Conservation (phyloP, 23 tunicate genomes). For the Halocynthia roretzi region DNA sequence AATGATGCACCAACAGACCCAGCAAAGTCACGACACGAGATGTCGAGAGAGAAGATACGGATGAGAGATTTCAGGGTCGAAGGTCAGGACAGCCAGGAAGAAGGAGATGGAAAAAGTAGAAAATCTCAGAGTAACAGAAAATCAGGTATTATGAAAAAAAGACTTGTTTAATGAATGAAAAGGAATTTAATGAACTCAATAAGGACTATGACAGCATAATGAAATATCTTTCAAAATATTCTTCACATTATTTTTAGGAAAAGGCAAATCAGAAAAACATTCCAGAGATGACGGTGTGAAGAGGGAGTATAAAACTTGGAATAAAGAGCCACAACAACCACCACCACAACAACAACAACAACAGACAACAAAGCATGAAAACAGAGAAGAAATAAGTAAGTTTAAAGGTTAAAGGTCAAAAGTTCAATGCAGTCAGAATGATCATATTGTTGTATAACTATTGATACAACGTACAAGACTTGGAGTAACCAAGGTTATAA, state of each 20-base stretch:
- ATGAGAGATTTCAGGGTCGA: constrained; percentile 71
- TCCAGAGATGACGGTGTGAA: constrained; percentile 2
- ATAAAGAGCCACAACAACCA: constrained; percentile 26
- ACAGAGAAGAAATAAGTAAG: neutral
- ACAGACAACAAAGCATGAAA: neutral
- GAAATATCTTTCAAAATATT: too few species aligned
- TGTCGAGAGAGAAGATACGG: constrained; percentile 37
- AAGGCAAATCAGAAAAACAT: constrained; percentile 2
- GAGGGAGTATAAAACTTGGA: constrained; percentile 17
- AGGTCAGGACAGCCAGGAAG: neutral
- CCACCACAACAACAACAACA: constrained; percentile 24
- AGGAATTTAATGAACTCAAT: too few species aligned
- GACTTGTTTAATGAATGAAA: too few species aligned
- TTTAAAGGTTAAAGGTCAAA: neutral
- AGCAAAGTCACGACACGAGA: constrained; percentile 32
- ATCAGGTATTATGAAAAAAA: neutral
- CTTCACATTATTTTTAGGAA: constrained; percentile 5
- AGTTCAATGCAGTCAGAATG: neutral
- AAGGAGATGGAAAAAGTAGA: neutral
- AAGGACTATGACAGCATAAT: too few species aligned
- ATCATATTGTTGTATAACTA: neutral
- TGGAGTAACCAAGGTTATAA: too few species aligned
- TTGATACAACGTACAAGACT: neutral
- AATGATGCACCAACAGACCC: constrained; percentile 28
- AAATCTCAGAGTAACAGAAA: neutral